Evolutionary conservation across 2,797 vertebrate species (phyloP).

Genomic region (Artibeus lituratus): DNA sequence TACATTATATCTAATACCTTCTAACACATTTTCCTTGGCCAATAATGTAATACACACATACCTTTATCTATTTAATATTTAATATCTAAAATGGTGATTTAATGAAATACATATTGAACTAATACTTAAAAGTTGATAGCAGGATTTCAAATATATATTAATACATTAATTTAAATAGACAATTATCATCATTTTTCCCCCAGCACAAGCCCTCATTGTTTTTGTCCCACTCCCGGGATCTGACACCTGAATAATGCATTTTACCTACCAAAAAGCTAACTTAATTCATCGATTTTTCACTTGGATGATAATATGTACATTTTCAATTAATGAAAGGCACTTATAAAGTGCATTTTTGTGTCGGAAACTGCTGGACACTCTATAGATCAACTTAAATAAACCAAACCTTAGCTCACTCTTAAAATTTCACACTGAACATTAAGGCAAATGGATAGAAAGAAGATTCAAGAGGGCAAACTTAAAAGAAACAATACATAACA

Average conservation of each 20-base stretch:
- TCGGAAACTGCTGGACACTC: background rate
- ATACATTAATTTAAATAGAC: slow-evolving; percentile 28
- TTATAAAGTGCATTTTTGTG: slow-evolving; percentile 54
- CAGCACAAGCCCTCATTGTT: background rate
- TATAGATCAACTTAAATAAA: slow-evolving; percentile 39
- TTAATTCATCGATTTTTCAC: slow-evolving; percentile 51
- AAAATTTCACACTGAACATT: slow-evolving; percentile 36
- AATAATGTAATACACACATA: background rate
- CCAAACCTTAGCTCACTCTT: background rate
- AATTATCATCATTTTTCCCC: background rate
- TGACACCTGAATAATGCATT: background rate
- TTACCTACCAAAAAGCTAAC: slow-evolving; percentile 8
- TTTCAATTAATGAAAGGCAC: slow-evolving; percentile 50
- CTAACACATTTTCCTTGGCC: background rate
- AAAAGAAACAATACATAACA: slow-evolving; percentile 29
- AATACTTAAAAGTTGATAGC: background rate
- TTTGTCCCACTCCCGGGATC: background rate
- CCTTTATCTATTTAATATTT: background rate
- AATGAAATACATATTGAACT: background rate
- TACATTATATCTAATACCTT: background rate
- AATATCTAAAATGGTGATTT: background rate
- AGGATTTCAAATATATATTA: background rate
- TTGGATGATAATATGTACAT: slow-evolving; percentile 36
- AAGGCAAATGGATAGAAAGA: slow-evolving; percentile 18
- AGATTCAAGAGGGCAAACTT: slow-evolving; percentile 5